Evolutionary conservation across 2,888 invertebrate species (phyloP).

Genomic region (Nomada flava): DNA sequence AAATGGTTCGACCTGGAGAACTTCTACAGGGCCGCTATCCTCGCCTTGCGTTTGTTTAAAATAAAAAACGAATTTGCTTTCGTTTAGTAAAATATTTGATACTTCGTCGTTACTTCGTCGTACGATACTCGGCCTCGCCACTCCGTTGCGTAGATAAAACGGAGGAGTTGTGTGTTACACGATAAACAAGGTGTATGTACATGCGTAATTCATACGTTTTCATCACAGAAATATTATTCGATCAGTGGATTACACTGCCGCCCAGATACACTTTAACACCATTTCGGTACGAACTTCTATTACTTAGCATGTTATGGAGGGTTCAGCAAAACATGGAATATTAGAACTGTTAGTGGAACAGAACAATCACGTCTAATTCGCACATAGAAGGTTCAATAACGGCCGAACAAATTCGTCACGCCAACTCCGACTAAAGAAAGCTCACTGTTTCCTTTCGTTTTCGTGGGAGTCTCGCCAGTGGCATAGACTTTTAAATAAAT

Average conservation of each 20-base stretch:
- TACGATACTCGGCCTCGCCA: conserved; percentile 54
- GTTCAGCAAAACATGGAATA: neutral
- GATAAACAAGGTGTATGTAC: conserved; percentile 53
- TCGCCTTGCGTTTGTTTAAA: neutral
- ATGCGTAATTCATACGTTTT: conserved; percentile 55
- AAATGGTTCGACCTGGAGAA: neutral
- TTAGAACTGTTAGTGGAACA: neutral
- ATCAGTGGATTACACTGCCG: conserved; percentile 5
- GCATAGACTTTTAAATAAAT: conserved; percentile 71
- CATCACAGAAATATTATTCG: conserved; percentile 58
- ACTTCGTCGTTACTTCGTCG: conserved; percentile 42
- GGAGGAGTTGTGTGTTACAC: conserved; percentile 46
- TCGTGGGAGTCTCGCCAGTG: conserved; percentile 46
- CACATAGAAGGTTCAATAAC: neutral
- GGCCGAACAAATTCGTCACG: conserved; percentile 5
- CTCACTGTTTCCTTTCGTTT: conserved; percentile 6
- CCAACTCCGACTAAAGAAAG: neutral
- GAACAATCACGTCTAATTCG: neutral
- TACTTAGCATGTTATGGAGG: neutral
- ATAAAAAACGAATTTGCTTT: conserved; percentile 22
- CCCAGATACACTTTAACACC: conserved; percentile 6
- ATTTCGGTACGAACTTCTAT: neutral
- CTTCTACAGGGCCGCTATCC: neutral
- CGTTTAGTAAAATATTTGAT: conserved; percentile 69
- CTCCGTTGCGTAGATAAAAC: conserved; percentile 41